phyloP scores from a whole-genome alignment of 2,888 invertebrate species.

The Trachelus iudaicus region DNA sequence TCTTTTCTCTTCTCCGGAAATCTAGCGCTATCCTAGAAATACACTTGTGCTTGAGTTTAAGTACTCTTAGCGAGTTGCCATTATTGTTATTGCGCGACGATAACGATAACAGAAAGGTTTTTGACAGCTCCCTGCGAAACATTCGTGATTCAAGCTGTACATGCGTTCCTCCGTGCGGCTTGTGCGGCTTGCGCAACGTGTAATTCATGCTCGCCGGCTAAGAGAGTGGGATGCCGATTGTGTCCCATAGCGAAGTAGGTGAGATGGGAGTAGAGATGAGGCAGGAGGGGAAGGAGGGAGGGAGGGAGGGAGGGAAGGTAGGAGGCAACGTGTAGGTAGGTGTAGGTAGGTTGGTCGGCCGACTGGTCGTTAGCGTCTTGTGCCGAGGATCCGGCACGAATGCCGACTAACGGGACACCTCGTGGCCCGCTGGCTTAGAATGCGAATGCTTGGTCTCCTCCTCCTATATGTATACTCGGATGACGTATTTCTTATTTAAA shows the following conservation, averaged over 20 bases:
- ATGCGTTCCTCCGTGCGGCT: background rate
- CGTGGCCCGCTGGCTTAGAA: conserved; percentile 55
- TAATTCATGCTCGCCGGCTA: background rate
- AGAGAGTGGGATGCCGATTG: background rate
- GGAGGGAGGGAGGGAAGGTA: conserved; percentile 19
- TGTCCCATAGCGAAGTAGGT: background rate
- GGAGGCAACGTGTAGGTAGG: background rate
- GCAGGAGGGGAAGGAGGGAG: conserved; percentile 6
- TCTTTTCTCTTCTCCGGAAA: background rate
- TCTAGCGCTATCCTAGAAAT: background rate
- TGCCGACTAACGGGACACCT: conserved; percentile 52
- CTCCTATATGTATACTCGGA: background rate
- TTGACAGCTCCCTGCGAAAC: background rate
- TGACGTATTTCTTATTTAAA: background rate
- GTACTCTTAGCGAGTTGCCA: no score
- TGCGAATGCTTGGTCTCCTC: conserved; percentile 24
- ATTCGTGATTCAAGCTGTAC: background rate
- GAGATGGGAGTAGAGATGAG: conserved; percentile 19
- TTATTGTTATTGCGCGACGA: no score
- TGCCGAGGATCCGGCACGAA: background rate
- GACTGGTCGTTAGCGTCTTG: background rate
- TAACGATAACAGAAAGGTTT: background rate
- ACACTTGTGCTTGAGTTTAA: background rate
- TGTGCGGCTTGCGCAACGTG: background rate
- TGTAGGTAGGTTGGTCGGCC: background rate